Evolutionary conservation across 2,797 vertebrate genomes (phyloP).

Genomic region (Heteromormyrus szaboi): DNA sequence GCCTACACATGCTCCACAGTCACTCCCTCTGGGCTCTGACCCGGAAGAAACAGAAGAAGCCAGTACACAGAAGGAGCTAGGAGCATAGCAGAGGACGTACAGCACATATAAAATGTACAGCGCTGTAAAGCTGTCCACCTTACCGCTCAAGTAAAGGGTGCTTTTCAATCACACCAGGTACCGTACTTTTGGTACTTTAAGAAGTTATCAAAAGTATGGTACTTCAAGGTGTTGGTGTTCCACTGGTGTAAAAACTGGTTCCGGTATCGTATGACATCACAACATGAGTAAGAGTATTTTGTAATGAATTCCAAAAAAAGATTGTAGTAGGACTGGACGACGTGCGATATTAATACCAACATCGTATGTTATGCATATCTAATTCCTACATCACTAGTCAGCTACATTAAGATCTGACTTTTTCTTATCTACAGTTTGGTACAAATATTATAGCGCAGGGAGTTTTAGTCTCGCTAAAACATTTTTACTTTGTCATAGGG

Average conservation of each 20-base stretch:
- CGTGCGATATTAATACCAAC: background rate
- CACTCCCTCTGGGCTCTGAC: background rate
- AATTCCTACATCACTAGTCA: background rate
- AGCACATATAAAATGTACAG: background rate
- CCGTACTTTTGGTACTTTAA: background rate
- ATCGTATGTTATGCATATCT: background rate
- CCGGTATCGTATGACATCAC: background rate
- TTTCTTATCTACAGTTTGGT: background rate
- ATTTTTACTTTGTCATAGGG: background rate
- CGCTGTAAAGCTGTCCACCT: background rate
- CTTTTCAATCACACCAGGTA: background rate
- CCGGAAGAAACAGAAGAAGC: background rate
- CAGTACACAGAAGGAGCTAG: background rate
- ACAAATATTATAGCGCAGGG: background rate
- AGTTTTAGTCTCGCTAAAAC: background rate
- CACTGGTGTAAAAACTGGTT: background rate
- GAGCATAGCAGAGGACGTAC: background rate
- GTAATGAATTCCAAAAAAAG: background rate
- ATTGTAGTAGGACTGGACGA: background rate
- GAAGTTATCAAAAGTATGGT: background rate
- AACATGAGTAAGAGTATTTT: background rate
- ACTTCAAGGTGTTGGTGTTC: background rate
- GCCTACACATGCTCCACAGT: background rate
- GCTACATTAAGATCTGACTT: background rate
- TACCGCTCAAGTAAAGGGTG: background rate